phyloP scores from a whole-genome alignment of 2,113 vertebrate genomes.

The Oreocharis arfaki region DNA sequence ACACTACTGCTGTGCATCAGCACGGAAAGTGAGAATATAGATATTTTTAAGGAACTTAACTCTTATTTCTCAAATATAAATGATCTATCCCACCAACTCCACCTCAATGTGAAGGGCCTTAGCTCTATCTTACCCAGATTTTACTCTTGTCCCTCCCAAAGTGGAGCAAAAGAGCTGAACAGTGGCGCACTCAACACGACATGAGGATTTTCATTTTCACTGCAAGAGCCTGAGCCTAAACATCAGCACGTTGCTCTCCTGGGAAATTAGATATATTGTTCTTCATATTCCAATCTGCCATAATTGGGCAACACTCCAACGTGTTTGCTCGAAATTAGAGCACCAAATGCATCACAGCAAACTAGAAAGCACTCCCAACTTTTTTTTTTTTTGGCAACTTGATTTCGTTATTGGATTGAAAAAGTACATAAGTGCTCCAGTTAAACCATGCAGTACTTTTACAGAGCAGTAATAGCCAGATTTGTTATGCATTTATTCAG shows the following conservation, averaged over 20 bases:
- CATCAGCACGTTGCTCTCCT: neutral
- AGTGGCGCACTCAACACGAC: fast-evolving
- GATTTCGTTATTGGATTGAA: neutral
- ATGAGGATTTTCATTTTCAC: neutral
- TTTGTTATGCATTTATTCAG: conserved; percentile 25
- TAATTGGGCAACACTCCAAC: neutral
- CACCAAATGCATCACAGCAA: neutral
- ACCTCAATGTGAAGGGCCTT: neutral
- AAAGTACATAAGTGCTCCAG: neutral
- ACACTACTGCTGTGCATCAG: neutral
- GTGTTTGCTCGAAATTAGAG: neutral
- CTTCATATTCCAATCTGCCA: neutral
- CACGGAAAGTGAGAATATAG: fast-evolving
- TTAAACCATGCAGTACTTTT: neutral
- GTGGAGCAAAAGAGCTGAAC: neutral
- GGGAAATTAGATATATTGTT: neutral
- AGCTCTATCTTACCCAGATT: neutral
- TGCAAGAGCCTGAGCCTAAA: neutral
- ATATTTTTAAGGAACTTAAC: neutral
- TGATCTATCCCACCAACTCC: fast-evolving
- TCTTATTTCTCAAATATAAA: neutral
- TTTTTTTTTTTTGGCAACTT: neutral
- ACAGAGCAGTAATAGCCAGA: neutral
- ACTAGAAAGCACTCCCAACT: neutral
- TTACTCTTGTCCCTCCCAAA: neutral